Evolutionary conservation across 1,140 invertebrate genomes (phyloP).

Genomic region (Nomia melanderi): DNA sequence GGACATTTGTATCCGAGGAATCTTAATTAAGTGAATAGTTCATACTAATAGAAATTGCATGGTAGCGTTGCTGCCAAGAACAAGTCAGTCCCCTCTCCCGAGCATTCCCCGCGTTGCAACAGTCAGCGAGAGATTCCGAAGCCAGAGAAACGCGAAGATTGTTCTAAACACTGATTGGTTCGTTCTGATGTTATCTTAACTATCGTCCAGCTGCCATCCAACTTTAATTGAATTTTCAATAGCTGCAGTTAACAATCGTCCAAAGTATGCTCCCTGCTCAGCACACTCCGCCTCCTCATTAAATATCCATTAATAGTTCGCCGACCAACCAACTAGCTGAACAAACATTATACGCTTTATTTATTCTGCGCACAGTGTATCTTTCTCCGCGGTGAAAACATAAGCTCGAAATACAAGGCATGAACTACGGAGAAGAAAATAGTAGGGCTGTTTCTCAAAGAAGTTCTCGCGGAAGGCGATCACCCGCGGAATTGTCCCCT

Average conservation of each 20-base stretch:
- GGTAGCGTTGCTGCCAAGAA: too few relatives aligned
- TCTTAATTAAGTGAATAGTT: too few relatives aligned
- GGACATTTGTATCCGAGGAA: too few relatives aligned
- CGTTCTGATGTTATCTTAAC: not conserved
- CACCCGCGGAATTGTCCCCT: not conserved
- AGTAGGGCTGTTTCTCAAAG: not conserved
- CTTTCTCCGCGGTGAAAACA: too few relatives aligned
- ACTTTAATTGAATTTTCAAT: conserved; percentile 4
- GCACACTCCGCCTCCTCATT: too few relatives aligned
- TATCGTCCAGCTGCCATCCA: not conserved
- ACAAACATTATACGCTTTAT: too few relatives aligned
- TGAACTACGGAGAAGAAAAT: not conserved
- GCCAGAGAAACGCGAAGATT: not conserved
- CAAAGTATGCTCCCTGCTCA: not conserved
- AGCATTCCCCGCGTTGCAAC: not conserved
- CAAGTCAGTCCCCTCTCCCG: not conserved
- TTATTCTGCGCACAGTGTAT: too few relatives aligned
- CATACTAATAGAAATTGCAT: not conserved
- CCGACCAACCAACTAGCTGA: too few relatives aligned
- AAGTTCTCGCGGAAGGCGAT: conserved; percentile 7
- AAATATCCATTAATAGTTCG: too few relatives aligned
- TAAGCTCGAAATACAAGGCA: not conserved
- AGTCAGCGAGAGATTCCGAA: not conserved
- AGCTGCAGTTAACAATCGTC: not conserved
- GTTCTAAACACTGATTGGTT: conserved; percentile 4